Base-by-base conservation (phyloP, 2,113 vertebrate species). In the Geococcyx californianus region DNA sequence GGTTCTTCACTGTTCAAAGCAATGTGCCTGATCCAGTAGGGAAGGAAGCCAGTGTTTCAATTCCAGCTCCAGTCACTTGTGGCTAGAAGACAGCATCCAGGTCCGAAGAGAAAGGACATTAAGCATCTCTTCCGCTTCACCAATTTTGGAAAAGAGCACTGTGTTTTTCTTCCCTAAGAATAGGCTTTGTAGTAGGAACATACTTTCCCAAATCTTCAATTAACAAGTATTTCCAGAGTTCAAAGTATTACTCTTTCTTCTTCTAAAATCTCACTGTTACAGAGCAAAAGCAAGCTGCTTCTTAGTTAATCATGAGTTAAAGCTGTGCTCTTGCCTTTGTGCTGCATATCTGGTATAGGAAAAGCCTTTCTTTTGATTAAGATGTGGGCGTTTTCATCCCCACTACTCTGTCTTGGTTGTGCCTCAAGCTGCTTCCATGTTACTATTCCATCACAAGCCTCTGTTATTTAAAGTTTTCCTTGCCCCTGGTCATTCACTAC, bases 91-190 rank as follows among this genome's bases (percentile, higher is more conserved):
- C 77, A 87, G 62, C 79, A 84, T 55, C 38, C 75, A 88, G 64
- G 64, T 38, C 75, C 66, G 1, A 34, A 87, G 95, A 94, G 90
- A 94, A 94, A 87, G 79, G 68, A 90, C 69, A 11, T 95, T 70
- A 11, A 88, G 72, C 84, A 68, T 93, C 45, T n/a, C 68, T 91
- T 63, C 31, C 84, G 28, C 54, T 70, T 92, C 89, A 75, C 92
- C 85, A 69, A 92, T 95, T 93, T 89, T 93, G 89, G 90, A 59
- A 86, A 90, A 88, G 73, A 40, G 60, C 18, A 5, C 59, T 55
- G 0, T 87, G 72, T 95, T 97, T 95, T 93, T 34, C 49, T 94
- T 84, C 75, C 85, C 33, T 68, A 74, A 67, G 88, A 55, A 20
- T n/a, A 21, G 3, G 26, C 62, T 94, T 95, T 85, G 45, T 90